phyloP scores from a whole-genome alignment of 2,113 vertebrate genomes.

The Fulmarus glacialis region DNA sequence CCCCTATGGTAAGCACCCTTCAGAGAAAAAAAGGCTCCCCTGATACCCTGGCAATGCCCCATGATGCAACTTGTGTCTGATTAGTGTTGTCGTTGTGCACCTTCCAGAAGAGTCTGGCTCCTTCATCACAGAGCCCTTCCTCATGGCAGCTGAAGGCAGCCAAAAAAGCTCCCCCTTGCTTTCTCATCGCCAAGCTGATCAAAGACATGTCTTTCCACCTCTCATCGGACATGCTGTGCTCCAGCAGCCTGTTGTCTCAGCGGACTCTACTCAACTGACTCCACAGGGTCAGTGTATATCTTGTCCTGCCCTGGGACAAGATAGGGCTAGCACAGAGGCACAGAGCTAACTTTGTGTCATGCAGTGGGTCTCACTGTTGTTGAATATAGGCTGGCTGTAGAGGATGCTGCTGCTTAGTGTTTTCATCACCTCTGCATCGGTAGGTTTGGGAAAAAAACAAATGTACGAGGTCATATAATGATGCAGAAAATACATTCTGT shows the following conservation, averaged over 20 bases:
- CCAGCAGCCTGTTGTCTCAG: neutral
- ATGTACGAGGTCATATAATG: neutral
- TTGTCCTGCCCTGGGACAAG: neutral
- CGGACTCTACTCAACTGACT: neutral
- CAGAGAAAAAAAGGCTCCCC: neutral
- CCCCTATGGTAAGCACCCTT: neutral
- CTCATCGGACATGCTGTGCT: neutral
- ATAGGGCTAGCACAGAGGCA: no score
- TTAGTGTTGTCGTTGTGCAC: neutral
- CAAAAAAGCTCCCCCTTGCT: neutral
- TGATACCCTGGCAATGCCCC: neutral
- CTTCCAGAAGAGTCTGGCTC: neutral
- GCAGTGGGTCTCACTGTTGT: neutral
- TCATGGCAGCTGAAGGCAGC: neutral
- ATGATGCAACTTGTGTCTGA: neutral
- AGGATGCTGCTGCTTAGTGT: neutral
- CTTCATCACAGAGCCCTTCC: neutral
- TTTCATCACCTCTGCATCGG: neutral
- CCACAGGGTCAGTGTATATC: neutral
- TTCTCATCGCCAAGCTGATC: neutral
- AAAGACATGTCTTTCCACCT: neutral
- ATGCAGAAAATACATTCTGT: neutral
- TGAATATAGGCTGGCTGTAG: neutral
- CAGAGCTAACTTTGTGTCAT: neutral
- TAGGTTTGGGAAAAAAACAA: neutral